Percentiles rank a stretch among this genome's conserved stretches.
phyloP scores from a whole-genome alignment of 2,113 vertebrate genomes.

The Eleginops maclovinus region DNA sequence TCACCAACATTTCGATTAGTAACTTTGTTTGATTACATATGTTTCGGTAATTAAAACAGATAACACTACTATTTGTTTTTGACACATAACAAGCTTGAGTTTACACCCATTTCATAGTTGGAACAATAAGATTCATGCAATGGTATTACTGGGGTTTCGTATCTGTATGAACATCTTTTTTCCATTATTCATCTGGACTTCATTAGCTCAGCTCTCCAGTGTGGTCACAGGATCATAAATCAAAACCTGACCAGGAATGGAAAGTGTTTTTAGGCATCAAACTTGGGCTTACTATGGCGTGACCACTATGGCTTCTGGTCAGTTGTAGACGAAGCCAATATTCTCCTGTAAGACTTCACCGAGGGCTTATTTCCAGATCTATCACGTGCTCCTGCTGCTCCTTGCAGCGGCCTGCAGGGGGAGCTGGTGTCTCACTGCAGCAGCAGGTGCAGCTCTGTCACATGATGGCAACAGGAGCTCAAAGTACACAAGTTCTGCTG shows the following conservation, averaged over 20 bases:
- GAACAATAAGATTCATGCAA: neutral
- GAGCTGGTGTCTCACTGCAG: slow-evolving; percentile 54
- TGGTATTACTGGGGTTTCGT: neutral
- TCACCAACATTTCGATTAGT: no score
- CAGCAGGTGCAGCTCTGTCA: slow-evolving; percentile 13
- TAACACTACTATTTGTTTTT: no score
- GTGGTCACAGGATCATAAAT: neutral
- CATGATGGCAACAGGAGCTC: slow-evolving; percentile 18
- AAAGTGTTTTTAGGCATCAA: neutral
- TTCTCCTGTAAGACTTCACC: neutral
- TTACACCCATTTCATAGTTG: neutral
- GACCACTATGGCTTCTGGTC: neutral
- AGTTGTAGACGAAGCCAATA: neutral
- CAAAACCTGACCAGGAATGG: neutral
- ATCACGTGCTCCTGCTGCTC: neutral
- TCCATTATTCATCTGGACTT: neutral
- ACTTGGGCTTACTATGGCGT: neutral
- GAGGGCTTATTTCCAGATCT: neutral
- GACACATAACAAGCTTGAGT: no score
- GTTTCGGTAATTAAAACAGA: no score
- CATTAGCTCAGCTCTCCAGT: neutral
- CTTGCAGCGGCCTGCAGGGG: slow-evolving; percentile 42
- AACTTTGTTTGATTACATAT: no score
- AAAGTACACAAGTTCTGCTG: slow-evolving; percentile 24
- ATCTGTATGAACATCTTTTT: neutral